Conservation (phyloP, 2,113 vertebrate species). For the Callopanchax toddi region DNA sequence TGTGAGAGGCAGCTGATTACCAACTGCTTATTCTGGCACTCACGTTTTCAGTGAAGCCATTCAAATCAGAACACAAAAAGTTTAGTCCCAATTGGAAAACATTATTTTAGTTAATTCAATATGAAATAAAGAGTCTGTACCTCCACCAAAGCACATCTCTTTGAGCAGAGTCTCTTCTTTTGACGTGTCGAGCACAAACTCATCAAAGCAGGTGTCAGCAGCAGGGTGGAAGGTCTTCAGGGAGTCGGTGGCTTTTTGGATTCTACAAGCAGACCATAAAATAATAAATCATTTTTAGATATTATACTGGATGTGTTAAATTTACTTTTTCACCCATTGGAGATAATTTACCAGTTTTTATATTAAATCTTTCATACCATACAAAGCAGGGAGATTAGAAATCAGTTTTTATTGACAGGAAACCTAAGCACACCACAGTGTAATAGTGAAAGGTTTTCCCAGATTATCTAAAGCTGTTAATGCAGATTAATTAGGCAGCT, state of each 20-base stretch:
- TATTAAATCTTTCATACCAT: too few species aligned
- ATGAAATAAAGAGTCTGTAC: slow-evolving; percentile 64
- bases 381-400: too few species aligned
- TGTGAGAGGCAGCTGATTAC: slow-evolving; percentile 11
- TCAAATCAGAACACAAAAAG: neutral
- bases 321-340: too few species aligned
- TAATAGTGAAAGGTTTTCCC: slow-evolving; percentile 42
- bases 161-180: slow-evolving; percentile 87
- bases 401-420: neutral
- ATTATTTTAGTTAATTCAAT: too few species aligned
- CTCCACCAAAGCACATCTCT: slow-evolving; percentile 88
- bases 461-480: slow-evolving; percentile 65
- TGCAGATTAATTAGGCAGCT: slow-evolving; percentile 72
- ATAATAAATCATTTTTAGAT: too few species aligned
- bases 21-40: neutral
- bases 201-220: slow-evolving; percentile 90
- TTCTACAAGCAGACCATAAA: slow-evolving; percentile 75
- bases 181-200: slow-evolving; percentile 87
- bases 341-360: too few species aligned
- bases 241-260: slow-evolving; percentile 94
- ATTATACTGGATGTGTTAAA: too few species aligned
- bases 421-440: slow-evolving; percentile 7
- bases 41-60: neutral
- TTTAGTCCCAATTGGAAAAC: too few species aligned
- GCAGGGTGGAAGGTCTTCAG: slow-evolving; percentile 90